Conservation (phyloP, 2,797 vertebrate species). For the Danio choprae region DNA sequence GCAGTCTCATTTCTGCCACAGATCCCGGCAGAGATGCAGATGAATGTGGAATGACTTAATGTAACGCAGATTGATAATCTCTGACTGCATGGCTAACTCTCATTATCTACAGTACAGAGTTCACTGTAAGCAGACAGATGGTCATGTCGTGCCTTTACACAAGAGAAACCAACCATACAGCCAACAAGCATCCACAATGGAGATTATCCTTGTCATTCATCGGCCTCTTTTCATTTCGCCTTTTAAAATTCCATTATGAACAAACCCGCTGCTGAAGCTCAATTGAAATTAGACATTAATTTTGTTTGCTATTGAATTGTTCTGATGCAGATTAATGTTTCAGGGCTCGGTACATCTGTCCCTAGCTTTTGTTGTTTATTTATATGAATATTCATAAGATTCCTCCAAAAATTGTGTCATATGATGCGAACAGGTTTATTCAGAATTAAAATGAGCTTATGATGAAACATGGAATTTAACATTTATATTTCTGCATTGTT, state of each 20-base stretch:
- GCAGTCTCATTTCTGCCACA: background rate
- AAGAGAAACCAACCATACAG: constrained; percentile 52
- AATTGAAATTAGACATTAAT: constrained; percentile 6
- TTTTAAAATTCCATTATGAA: constrained; percentile 34
- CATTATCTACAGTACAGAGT: constrained; percentile 45
- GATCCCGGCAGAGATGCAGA: constrained; percentile 28
- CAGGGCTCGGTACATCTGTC: background rate
- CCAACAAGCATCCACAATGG: constrained; percentile 29
- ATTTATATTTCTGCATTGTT: background rate
- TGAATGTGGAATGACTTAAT: constrained; percentile 44
- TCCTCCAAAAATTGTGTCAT: background rate
- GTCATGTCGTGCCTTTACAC: constrained; percentile 43
- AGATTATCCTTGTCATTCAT: constrained; percentile 36
- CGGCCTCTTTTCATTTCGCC: constrained; percentile 14
- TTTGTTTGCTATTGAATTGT: background rate
- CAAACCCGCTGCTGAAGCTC: background rate
- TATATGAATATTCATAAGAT: background rate
- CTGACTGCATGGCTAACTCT: constrained; percentile 52
- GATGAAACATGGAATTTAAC: background rate
- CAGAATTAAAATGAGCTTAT: background rate
- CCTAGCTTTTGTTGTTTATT: background rate
- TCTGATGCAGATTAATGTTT: constrained; percentile 1
- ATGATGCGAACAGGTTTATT: background rate
- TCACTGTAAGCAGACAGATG: constrained; percentile 54
- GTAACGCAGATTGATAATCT: constrained; percentile 51